These are phyloP conservation scores for Coracopsis vasa DNA, from an alignment of 2,113 vertebrate genomes.

Conservation along the genomic window DNA sequence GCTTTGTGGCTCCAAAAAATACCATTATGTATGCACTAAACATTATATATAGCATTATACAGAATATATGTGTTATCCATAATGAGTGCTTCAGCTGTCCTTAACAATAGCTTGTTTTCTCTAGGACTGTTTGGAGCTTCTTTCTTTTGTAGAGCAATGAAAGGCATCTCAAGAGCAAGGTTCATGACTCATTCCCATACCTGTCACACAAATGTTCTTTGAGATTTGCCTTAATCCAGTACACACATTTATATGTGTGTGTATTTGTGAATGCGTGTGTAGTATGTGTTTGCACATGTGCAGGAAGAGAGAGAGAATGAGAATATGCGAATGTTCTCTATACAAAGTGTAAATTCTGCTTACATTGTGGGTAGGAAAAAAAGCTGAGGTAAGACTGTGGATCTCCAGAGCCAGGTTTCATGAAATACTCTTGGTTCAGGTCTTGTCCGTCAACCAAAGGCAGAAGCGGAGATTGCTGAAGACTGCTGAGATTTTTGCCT, in stretches of 20 bases:
- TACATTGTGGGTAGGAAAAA: rapidly evolving
- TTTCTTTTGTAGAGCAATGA: conserved; percentile 31
- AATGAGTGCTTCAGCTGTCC: neutral
- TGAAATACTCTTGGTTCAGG: neutral
- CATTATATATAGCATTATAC: neutral
- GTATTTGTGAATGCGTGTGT: neutral
- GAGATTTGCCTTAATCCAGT: neutral
- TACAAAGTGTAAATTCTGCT: neutral
- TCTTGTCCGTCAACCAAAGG: neutral
- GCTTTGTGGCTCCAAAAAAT: neutral
- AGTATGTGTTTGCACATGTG: neutral
- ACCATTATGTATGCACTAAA: neutral
- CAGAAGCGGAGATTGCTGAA: neutral
- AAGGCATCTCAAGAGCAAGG: neutral
- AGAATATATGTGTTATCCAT: neutral
- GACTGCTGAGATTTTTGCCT: neutral
- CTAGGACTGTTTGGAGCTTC: neutral
- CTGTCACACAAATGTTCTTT: neutral
- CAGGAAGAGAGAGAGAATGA: neutral
- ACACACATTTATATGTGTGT: neutral
- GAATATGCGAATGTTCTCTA: neutral
- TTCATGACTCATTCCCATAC: conserved; percentile 27
- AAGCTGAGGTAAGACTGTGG: neutral
- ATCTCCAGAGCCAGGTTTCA: neutral
- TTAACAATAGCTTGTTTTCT: conserved; percentile 10